phyloP scores from a whole-genome alignment of 1,140 invertebrate species.

The Euura saliciscinereae region DNA sequence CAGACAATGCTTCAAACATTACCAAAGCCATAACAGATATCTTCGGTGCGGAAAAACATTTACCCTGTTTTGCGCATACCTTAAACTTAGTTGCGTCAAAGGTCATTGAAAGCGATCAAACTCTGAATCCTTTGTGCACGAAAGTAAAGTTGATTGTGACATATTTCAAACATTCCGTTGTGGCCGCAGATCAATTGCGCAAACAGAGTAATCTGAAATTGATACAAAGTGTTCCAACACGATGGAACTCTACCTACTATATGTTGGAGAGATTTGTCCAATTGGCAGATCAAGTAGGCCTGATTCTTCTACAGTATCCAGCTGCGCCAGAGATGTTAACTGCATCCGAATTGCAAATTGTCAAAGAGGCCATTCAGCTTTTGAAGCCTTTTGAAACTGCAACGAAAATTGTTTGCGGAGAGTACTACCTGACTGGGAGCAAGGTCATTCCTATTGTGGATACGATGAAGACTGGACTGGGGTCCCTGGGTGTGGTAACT shows the following conservation, averaged over 20 bases:
- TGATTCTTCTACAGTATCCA: not conserved
- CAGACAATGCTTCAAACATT: conserved; percentile 42
- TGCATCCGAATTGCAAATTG: not conserved
- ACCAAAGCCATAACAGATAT: conserved; percentile 29
- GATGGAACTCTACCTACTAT: conserved; percentile 17
- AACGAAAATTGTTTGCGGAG: not conserved
- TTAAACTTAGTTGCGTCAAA: not conserved
- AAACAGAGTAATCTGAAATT: not conserved
- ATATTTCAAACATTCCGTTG: not conserved
- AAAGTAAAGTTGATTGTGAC: not conserved
- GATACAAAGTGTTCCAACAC: conserved; percentile 10
- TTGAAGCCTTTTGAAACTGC: not conserved
- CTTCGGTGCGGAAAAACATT: conserved; percentile 7
- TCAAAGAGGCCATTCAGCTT: not conserved
- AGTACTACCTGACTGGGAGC: not conserved
- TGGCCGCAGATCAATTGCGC: not conserved
- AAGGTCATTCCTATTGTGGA: not conserved
- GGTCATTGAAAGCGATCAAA: not conserved
- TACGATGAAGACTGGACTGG: not conserved
- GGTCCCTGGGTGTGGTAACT: not conserved
- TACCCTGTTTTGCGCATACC: not conserved
- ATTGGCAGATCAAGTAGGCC: not conserved
- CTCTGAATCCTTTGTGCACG: not conserved
- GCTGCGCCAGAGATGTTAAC: not conserved
- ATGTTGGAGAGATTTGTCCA: conserved; percentile 17